These are phyloP conservation scores for Takifugu flavidus DNA, from an alignment of 2,113 vertebrate species.

Conservation along the genomic window DNA sequence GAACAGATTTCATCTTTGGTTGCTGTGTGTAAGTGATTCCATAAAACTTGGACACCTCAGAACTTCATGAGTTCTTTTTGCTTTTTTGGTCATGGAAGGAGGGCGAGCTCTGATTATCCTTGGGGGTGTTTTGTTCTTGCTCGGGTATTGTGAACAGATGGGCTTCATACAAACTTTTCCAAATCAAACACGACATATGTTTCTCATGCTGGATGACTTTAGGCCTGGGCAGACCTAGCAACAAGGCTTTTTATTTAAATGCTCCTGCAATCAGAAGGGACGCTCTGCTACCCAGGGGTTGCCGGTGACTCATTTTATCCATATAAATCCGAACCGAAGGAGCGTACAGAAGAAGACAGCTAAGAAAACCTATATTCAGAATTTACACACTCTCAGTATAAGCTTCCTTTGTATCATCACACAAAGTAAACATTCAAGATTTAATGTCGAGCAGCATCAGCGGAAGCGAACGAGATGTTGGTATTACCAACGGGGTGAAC, in stretches of 20 bases:
- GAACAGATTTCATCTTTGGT: slow-evolving; percentile 51
- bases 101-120: slow-evolving; percentile 41
- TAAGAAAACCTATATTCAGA: slow-evolving; percentile 35
- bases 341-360: slow-evolving; percentile 19
- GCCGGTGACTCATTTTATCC: slow-evolving; percentile 48
- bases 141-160: slow-evolving; percentile 62
- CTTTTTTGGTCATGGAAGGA: slow-evolving; percentile 48
- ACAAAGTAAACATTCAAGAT: slow-evolving; percentile 42
- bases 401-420: slow-evolving; percentile 36
- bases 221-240: slow-evolving; percentile 37
- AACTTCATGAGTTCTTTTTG: slow-evolving; percentile 48
- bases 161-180: slow-evolving; percentile 4
- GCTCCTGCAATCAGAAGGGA: slow-evolving; percentile 46
- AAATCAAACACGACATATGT: slow-evolving; percentile 66
- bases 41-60: too few relatives aligned
- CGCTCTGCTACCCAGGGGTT: slow-evolving; percentile 35
- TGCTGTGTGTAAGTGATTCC: slow-evolving; percentile 35
- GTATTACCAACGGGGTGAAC: slow-evolving; percentile 32
- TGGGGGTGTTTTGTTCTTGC: slow-evolving; percentile 65
- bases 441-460: slow-evolving; percentile 32
- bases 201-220: slow-evolving; percentile 61
- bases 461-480: slow-evolving; percentile 36
- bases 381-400: slow-evolving; percentile 30
- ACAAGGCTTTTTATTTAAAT: slow-evolving; percentile 52
- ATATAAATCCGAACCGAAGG: slow-evolving; percentile 28